These are phyloP conservation scores for Epinephelus moara DNA, from an alignment of 2,113 vertebrate species.

Conservation along the genomic window DNA sequence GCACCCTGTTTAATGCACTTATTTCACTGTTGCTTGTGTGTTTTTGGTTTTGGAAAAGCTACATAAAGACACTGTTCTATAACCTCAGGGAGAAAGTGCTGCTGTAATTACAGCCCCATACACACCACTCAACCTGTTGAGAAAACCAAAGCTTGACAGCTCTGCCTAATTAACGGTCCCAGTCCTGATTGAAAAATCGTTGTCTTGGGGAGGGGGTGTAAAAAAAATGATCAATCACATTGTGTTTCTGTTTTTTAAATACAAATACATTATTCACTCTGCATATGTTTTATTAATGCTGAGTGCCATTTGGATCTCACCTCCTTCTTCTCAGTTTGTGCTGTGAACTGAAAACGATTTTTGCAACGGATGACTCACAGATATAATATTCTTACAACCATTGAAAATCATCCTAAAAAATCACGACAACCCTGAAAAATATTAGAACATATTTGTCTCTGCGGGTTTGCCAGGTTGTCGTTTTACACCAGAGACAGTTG, in stretches of 20 bases:
- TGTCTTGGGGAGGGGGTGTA: not conserved
- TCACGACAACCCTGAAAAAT: conserved; percentile 3
- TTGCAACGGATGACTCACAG: conserved; percentile 17
- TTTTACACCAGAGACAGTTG: not conserved
- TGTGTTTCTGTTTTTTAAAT: not conserved
- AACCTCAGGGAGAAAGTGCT: no score
- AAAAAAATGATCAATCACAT: not conserved
- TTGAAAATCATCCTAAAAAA: not conserved
- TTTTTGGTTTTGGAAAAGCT: not conserved
- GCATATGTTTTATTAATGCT: conserved; percentile 19
- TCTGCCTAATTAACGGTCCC: not conserved
- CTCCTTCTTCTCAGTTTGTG: conserved; percentile 17
- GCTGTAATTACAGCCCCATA: no score
- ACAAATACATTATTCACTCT: not conserved
- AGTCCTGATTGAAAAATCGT: not conserved
- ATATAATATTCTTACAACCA: not conserved
- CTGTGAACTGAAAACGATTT: conserved; percentile 17
- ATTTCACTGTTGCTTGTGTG: not conserved
- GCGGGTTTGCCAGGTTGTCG: not conserved
- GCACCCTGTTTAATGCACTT: no score
- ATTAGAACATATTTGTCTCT: not conserved
- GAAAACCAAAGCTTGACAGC: not conserved
- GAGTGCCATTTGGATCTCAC: not conserved
- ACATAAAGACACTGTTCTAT: not conserved
- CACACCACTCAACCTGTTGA: not conserved